These are phyloP conservation scores for Clytia hemisphaerica DNA, from an alignment of 30 jellyfish, hydroid and myxozoan species.

Conservation along the genomic window DNA sequence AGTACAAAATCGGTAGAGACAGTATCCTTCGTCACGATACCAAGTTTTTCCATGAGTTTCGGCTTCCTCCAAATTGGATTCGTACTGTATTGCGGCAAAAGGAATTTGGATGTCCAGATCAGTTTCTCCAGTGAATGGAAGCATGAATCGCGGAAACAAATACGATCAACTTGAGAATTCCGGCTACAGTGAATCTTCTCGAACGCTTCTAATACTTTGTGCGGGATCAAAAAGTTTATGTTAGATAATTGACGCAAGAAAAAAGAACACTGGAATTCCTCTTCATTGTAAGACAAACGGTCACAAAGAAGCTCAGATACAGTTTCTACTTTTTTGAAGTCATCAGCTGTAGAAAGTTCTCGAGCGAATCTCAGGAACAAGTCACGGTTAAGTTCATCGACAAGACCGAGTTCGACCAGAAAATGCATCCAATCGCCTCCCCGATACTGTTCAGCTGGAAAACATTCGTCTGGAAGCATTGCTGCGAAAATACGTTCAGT, in stretches of 20 bases:
- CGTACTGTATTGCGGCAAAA: too few relatives aligned
- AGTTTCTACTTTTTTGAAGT: background rate
- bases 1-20: too few relatives aligned
- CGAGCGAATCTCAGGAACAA: conserved; percentile 38
- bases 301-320: conserved; percentile 26
- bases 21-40: too few relatives aligned
- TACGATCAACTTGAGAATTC: conserved; percentile 5
- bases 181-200: conserved; percentile 4
- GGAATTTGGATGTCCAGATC: too few relatives aligned
- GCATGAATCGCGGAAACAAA: too few relatives aligned
- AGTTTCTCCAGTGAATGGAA: too few relatives aligned
- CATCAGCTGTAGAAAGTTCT: background rate
- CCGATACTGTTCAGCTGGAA: conserved; percentile 35
- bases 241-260: background rate
- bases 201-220: background rate
- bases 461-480: conserved; percentile 23
- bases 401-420: conserved; percentile 34
- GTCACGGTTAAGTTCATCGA: conserved; percentile 1
- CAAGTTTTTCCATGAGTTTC: too few relatives aligned
- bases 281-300: background rate
- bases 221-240: conserved; percentile 28
- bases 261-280: background rate
- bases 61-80: too few relatives aligned
- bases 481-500: too few relatives aligned
- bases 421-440: conserved; percentile 19